phyloP scores from a whole-genome alignment of 2,797 vertebrate genomes.

The Ceyx erithaca region DNA sequence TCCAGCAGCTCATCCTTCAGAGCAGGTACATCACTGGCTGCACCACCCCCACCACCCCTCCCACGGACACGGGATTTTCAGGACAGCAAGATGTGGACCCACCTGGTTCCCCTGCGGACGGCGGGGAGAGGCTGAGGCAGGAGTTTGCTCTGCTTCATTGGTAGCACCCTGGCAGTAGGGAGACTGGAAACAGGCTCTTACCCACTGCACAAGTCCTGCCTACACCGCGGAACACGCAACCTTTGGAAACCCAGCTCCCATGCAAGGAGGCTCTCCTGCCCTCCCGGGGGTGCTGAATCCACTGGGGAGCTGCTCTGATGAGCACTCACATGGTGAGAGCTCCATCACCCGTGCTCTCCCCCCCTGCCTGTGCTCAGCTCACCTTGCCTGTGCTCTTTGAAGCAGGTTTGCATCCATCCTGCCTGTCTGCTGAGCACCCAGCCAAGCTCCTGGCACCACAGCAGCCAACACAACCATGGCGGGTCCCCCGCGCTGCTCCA shows the following conservation, averaged over 20 bases:
- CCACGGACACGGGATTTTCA: neutral
- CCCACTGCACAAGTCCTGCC: accelerated
- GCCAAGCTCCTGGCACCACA: slow-evolving; percentile 7
- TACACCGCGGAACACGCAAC: accelerated
- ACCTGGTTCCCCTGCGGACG: neutral
- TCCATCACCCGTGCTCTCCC: neutral
- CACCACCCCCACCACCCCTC: neutral
- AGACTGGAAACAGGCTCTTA: neutral
- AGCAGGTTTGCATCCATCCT: neutral
- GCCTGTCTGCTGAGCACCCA: neutral
- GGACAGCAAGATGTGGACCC: neutral
- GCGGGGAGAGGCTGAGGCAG: neutral
- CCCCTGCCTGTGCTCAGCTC: neutral
- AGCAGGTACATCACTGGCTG: neutral
- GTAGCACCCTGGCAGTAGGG: neutral
- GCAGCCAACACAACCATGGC: neutral
- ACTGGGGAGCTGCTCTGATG: neutral
- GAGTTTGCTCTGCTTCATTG: neutral
- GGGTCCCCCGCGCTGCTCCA: neutral
- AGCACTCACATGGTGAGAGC: neutral
- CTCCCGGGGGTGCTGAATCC: neutral
- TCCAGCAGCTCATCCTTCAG: slow-evolving; percentile 63
- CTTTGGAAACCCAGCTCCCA: neutral
- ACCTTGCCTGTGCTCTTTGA: neutral
- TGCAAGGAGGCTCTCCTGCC: neutral